Conservation (phyloP, 2,113 vertebrate species). For the Actenoides hombroni region DNA sequence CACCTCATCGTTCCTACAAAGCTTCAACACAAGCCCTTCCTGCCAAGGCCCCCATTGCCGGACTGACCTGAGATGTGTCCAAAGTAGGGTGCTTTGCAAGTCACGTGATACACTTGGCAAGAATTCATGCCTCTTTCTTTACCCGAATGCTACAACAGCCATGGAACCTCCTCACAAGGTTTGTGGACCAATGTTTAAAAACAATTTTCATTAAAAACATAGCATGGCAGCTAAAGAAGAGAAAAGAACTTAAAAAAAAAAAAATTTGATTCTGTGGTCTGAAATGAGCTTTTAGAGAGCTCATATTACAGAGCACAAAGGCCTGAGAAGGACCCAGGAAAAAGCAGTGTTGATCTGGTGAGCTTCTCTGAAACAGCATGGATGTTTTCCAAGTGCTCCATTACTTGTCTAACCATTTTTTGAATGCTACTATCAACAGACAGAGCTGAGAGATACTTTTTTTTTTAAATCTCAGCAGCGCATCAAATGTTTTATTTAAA, state of each 20-base stretch:
- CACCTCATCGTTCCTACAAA: not conserved
- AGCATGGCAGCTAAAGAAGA: not conserved
- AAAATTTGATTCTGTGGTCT: not conserved
- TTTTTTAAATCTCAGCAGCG: constrained; percentile 26
- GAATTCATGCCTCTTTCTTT: not conserved
- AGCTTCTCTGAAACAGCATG: constrained; percentile 20
- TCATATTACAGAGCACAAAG: not conserved
- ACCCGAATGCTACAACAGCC: not conserved
- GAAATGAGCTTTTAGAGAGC: not conserved
- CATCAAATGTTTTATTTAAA: constrained; percentile 66
- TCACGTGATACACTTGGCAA: not conserved
- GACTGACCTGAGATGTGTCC: not conserved
- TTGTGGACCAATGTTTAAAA: not conserved
- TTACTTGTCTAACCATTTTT: constrained; percentile 35
- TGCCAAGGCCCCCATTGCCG: not conserved
- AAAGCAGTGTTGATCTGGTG: not conserved
- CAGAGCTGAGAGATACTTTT: not conserved
- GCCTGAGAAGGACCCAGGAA: not conserved
- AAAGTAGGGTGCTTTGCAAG: not conserved
- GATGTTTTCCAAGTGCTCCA: constrained; percentile 34
- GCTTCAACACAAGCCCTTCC: not conserved
- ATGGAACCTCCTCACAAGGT: not conserved
- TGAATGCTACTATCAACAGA: constrained; percentile 49
- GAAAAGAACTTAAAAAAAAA: not conserved
- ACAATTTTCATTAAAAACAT: not conserved